phyloP scores from a whole-genome alignment of 1,140 invertebrate genomes.

The Cotesia chilonis region DNA sequence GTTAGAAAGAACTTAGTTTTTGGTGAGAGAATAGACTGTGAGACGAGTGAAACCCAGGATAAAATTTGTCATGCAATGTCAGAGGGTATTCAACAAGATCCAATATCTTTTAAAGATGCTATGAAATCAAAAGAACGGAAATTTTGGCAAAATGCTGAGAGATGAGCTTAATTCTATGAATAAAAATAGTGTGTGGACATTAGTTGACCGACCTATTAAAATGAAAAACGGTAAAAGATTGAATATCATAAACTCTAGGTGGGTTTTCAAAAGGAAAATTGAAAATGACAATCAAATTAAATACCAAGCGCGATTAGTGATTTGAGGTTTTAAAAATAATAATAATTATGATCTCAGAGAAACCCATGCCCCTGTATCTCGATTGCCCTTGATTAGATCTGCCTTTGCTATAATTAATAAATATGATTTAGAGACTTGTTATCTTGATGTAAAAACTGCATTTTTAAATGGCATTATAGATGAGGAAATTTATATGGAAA shows the following conservation, averaged over 20 bases:
- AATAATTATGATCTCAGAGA: slow-evolving; percentile 29
- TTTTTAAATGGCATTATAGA: slow-evolving; percentile 53
- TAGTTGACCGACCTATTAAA: slow-evolving; percentile 13
- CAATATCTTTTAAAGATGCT: slow-evolving; percentile 18
- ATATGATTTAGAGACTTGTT: slow-evolving; percentile 43
- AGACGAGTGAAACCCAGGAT: neutral
- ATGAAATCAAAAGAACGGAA: neutral
- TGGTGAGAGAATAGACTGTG: neutral
- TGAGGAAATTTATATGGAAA: slow-evolving; percentile 60
- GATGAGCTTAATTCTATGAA: slow-evolving; percentile 14
- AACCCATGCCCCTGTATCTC: slow-evolving; percentile 33
- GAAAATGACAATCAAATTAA: neutral
- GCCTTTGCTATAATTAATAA: slow-evolving; percentile 36
- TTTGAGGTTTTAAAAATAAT: slow-evolving; percentile 31
- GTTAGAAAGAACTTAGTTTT: neutral
- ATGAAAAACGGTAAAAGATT: slow-evolving; percentile 4
- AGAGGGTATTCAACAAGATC: slow-evolving; percentile 4
- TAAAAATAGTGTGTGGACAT: slow-evolving; percentile 13
- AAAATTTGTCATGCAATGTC: slow-evolving; percentile 6
- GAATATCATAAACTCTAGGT: neutral
- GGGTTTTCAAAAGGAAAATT: neutral
- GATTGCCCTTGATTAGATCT: slow-evolving; percentile 32
- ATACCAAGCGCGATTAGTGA: slow-evolving; percentile 30
- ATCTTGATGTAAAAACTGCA: slow-evolving; percentile 55
- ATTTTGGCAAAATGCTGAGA: slow-evolving; percentile 1